Conservation (phyloP, 2,888 invertebrate species). For the Aradus depressus region DNA sequence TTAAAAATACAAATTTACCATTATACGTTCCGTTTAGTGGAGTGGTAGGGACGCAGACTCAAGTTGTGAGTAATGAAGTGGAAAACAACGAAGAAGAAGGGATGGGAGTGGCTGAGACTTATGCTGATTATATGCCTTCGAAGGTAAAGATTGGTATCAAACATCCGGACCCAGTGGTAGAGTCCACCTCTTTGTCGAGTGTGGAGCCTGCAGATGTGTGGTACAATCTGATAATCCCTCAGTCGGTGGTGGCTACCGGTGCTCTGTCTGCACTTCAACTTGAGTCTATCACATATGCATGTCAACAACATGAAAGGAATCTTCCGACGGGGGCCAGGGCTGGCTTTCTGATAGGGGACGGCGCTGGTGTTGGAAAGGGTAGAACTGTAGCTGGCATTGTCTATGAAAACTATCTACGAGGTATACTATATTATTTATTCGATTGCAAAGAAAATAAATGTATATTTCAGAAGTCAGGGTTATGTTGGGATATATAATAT, state of each 20-base stretch:
- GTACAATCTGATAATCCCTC: conserved; percentile 42
- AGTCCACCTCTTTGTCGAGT: conserved; percentile 49
- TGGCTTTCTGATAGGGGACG: conserved; percentile 54
- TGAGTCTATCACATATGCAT: conserved; percentile 50
- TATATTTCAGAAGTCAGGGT: too few species aligned
- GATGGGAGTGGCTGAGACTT: conserved; percentile 95
- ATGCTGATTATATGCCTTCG: conserved; percentile 94
- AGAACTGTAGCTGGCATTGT: conserved; percentile 54
- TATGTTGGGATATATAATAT: too few species aligned
- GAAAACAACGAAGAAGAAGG: conserved; percentile 43
- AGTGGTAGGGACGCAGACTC: too few species aligned
- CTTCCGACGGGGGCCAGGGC: conserved; percentile 44
- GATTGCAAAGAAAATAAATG: too few species aligned
- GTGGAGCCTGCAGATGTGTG: conserved; percentile 45
- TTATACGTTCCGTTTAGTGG: neutral
- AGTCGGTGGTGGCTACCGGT: conserved; percentile 41
- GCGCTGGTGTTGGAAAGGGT: conserved; percentile 51
- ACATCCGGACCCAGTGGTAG: conserved; percentile 54
- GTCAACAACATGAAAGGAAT: conserved; percentile 46
- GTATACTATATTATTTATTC: too few species aligned
- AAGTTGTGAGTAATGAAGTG: too few species aligned
- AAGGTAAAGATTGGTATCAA: conserved; percentile 53
- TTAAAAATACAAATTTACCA: neutral
- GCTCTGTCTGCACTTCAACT: conserved; percentile 49
- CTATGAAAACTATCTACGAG: conserved; percentile 46